Conservation (phyloP, 2,888 invertebrate genomes). For the Diplazon laetatorius region DNA sequence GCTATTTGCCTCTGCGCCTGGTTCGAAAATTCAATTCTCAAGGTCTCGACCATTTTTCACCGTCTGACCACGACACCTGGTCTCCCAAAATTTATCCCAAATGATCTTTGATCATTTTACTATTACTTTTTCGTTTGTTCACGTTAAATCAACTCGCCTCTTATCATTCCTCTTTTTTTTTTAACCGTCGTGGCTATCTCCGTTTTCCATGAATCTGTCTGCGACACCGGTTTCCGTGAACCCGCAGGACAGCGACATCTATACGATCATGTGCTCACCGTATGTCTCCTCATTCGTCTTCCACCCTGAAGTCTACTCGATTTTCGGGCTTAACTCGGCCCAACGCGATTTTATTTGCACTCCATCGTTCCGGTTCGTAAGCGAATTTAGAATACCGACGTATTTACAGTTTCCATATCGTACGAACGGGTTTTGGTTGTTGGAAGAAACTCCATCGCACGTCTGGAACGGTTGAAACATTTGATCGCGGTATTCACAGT, state of each 20-base stretch:
- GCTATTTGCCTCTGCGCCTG: slow-evolving; percentile 44
- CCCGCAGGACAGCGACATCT: neutral
- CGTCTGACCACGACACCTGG: slow-evolving; percentile 28
- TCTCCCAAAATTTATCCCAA: slow-evolving; percentile 5
- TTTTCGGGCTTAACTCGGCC: slow-evolving; percentile 9
- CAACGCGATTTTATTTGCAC: slow-evolving; percentile 31
- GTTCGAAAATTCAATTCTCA: slow-evolving; percentile 54
- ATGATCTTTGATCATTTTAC: slow-evolving; percentile 34
- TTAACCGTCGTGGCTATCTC: slow-evolving; percentile 3
- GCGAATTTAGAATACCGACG: slow-evolving; percentile 37
- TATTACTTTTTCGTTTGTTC: slow-evolving; percentile 26
- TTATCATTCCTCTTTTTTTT: neutral
- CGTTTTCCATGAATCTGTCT: slow-evolving; percentile 31
- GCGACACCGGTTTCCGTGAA: slow-evolving; percentile 17
- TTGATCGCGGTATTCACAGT: neutral
- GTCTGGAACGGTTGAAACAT: neutral
- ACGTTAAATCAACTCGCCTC: slow-evolving; percentile 24
- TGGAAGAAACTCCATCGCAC: neutral
- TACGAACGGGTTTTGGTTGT: neutral
- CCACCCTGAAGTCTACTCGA: neutral
- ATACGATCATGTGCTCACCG: slow-evolving; percentile 6
- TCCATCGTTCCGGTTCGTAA: slow-evolving; percentile 16
- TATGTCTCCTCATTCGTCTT: slow-evolving; percentile 6
- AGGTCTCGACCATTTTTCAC: slow-evolving; percentile 47
- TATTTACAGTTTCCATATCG: slow-evolving; percentile 34